These are phyloP conservation scores for Diaperis boleti DNA, from an alignment of 2,888 invertebrate species.

Conservation along the genomic window DNA sequence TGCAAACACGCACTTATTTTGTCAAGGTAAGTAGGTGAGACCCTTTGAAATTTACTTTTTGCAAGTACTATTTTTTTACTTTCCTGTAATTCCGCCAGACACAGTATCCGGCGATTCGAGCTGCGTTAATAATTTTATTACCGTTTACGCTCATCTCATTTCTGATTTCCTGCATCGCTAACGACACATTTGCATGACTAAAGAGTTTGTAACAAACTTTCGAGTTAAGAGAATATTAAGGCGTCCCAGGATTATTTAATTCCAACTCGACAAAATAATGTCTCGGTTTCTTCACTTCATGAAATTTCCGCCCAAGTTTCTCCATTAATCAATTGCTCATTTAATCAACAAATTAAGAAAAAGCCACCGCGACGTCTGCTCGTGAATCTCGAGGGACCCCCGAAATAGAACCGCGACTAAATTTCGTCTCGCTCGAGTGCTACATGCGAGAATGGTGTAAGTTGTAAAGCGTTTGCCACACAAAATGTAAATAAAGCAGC, in stretches of 20 bases:
- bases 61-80: too few species aligned
- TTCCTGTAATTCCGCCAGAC: too few species aligned
- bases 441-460: slow-evolving; percentile 27
- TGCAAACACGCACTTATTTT: too few species aligned
- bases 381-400: not conserved
- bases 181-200: slow-evolving; percentile 47
- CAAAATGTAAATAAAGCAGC: slow-evolving; percentile 35
- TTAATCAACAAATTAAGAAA: slow-evolving; percentile 5
- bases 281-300: slow-evolving; percentile 39
- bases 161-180: slow-evolving; percentile 47
- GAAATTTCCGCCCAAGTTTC: slow-evolving; percentile 20
- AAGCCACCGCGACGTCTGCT: not conserved
- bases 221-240: slow-evolving; percentile 43
- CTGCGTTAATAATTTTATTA: slow-evolving; percentile 45
- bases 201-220: slow-evolving; percentile 47
- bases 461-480: slow-evolving; percentile 32
- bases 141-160: slow-evolving; percentile 41
- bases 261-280: slow-evolving; percentile 42
- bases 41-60: too few species aligned
- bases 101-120: too few species aligned
- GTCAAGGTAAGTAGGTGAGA: too few species aligned
- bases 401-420: slow-evolving; percentile 26
- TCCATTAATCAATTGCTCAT: slow-evolving; percentile 21
- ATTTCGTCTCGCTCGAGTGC: slow-evolving; percentile 12
- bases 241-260: slow-evolving; percentile 44